Evolutionary conservation across 2,888 invertebrate genomes (phyloP), one percentile per base, ranked within the genome.

Genomic region (Tiphia femorata): DNA sequence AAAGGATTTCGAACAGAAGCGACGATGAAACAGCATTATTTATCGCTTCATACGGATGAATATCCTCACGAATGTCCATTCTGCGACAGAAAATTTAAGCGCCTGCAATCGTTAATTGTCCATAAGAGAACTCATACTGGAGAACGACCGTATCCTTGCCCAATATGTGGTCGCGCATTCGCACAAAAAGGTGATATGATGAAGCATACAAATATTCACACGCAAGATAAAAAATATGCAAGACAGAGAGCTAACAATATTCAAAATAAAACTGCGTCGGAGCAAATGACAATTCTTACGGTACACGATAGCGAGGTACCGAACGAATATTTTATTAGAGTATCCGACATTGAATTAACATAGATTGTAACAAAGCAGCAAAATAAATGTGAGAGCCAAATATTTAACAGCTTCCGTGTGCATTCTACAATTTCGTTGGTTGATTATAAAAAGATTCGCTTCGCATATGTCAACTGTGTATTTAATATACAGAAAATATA

Each of bases 1-100:
- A 50, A 59, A 59, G 40, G 43, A 42, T 59, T 61, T 50, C 54
- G 42, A 54, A 61, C 47, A 37, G 43, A 54, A 49, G 54, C 29
- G 27, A 48, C 54, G 30, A 61, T 47, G 43, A 55, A 61, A 47
- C 51, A 59, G 43, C 48, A 51, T 29, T 47, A 49, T 55, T 19
- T 38, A 7, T 14, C 44, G 20, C 41, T 50, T 40, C 42, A 43
- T 33, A 47, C 43, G 21, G 20, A 20, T 20, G 43, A 38, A 3
- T 25, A 37, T 25, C 23, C 21, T 14, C 25, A 25, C 10, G 16
- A 14, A 30, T 33, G 53, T 41, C 17, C 40, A 46, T 50, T 50
- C 33, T 30, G 16, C 12, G 43, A 29, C 30, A 59, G 61, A 37
- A 59, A 59, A 49, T 61, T 59, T 47, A 49, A 54, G 42, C 40